Percentiles rank a stretch among this genome's conserved stretches.
Conservation (phyloP, 2,797 vertebrate species). For the Cossypha polioptera region DNA sequence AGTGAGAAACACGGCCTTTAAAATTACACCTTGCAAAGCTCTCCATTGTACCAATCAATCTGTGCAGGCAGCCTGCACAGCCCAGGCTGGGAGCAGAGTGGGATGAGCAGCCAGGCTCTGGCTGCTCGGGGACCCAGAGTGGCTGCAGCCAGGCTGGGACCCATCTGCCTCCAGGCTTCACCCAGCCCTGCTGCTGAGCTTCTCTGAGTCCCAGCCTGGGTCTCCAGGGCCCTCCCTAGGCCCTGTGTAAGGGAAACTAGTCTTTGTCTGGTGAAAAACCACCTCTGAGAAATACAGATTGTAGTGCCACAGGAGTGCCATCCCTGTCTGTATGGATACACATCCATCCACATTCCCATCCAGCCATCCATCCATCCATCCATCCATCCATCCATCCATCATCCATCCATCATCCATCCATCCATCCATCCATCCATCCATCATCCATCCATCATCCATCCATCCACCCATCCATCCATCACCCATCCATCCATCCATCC, state of each 20-base stretch:
- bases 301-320: neutral
- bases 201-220: neutral
- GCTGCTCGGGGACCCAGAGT: neutral
- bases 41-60: conserved; percentile 59
- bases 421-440: no score
- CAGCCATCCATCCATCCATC: no score
- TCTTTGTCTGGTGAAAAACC: neutral
- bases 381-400: no score
- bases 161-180: neutral
- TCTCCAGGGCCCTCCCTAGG: neutral
- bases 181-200: neutral
- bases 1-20: conserved; percentile 64
- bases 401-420: no score
- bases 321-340: rapidly evolving
- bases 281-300: neutral
- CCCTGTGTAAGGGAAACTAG: neutral
- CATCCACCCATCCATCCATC: no score
- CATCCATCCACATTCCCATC: no score
- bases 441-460: no score
- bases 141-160: neutral
- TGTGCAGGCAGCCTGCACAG: neutral
- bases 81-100: neutral
- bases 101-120: neutral
- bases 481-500: no score
- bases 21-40: conserved; percentile 70